phyloP scores from a whole-genome alignment of 2,888 invertebrate species.

The Scaptomyza tumidula region DNA sequence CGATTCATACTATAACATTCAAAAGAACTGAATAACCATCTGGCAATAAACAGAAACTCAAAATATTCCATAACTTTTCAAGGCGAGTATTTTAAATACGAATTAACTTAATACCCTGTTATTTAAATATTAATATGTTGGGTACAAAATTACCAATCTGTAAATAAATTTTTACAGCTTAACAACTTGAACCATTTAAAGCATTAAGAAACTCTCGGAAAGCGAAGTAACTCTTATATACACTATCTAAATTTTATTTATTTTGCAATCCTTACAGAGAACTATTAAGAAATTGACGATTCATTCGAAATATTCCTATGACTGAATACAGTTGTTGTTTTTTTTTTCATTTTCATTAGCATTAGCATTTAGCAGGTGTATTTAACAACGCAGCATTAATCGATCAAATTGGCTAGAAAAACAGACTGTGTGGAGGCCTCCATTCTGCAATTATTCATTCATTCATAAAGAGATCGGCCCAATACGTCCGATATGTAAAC shows the following conservation, averaged over 20 bases:
- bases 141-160: no score
- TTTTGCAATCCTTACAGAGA: no score
- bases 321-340: conserved; percentile 5
- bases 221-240: no score
- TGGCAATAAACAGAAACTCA: conserved; percentile 19
- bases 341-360: conserved; percentile 1
- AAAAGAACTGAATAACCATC: conserved; percentile 19
- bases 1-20: background rate
- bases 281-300: no score
- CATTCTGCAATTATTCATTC: conserved; percentile 74
- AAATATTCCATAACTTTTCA: conserved; percentile 7
- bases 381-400: conserved; percentile 49
- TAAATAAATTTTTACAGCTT: no score
- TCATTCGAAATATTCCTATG: conserved; percentile 8
- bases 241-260: no score
- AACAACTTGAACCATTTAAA: no score
- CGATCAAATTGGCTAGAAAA: conserved; percentile 55
- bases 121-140: no score
- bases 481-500: conserved; percentile 60
- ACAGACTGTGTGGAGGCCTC: conserved; percentile 44
- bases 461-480: conserved; percentile 74
- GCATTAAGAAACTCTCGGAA: no score
- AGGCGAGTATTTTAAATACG: no score
- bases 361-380: conserved; percentile 31
- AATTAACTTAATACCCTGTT: no score